phyloP scores from a whole-genome alignment of 2,113 vertebrate genomes.

The Chaetodon auriga region DNA sequence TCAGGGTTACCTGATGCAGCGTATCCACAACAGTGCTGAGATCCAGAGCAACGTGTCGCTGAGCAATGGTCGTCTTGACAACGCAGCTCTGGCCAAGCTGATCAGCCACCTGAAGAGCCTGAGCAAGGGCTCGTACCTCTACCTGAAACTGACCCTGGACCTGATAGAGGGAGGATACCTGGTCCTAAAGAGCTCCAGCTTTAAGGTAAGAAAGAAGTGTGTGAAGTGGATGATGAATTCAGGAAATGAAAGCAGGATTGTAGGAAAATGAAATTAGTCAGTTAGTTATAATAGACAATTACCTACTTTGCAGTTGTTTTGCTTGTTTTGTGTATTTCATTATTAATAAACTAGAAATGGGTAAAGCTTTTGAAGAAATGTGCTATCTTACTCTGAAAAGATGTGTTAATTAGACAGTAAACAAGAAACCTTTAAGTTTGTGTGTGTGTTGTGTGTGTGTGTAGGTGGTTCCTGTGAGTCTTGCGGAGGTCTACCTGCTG shows the following conservation, averaged over 20 bases:
- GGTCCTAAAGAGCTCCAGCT: constrained; percentile 98
- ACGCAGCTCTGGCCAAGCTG: constrained; percentile 93
- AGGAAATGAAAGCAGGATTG: not conserved
- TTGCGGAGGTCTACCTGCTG: constrained; percentile 95
- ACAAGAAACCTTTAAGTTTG: not conserved
- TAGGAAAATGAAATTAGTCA: not conserved
- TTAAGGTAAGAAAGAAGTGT: constrained; percentile 83
- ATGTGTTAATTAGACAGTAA: too few species aligned
- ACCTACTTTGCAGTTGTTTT: not conserved
- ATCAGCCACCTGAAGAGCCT: constrained; percentile 96
- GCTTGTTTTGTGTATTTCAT: not conserved
- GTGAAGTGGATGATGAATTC: not conserved
- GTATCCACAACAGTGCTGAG: constrained; percentile 96
- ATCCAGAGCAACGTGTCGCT: constrained; percentile 99
- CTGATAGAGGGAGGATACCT: constrained; percentile 97
- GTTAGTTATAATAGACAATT: not conserved
- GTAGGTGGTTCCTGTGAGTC: constrained; percentile 94
- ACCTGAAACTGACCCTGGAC: constrained; percentile 98
- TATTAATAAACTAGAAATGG: not conserved
- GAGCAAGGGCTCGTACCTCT: constrained; percentile 96
- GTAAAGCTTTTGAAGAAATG: not conserved
- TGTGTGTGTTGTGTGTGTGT: constrained; percentile 13
- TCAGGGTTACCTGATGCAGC: constrained; percentile 92
- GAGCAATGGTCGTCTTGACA: constrained; percentile 95
- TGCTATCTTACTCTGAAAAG: too few species aligned